Base-by-base conservation (phyloP, 2,113 vertebrate species). In the Gopherus flavomarginatus region DNA sequence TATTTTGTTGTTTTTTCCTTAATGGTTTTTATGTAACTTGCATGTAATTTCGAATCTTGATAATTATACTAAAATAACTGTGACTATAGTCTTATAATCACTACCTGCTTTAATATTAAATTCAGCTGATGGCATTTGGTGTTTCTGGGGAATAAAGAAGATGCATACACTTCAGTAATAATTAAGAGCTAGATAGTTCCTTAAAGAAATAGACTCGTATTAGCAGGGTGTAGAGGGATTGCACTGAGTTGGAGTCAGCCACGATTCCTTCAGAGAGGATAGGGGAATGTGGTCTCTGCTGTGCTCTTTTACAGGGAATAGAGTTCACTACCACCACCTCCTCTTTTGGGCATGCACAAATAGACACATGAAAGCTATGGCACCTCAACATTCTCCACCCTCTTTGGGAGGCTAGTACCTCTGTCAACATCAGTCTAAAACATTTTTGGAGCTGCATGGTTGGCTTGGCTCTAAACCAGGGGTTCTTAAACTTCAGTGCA, bases 101-200 rank as follows among this genome's bases (percentile, higher is more conserved):
- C 11, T 31, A 86, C 13, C 79, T 95, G 57, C 53, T 81, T 91
- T 84, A 44, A 90, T 90, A 62, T 12, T 90, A 44, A 17, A 86
- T 86, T 96, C 90, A 97, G 92, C 86, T 87, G 90, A 95, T 88
- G 94, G 53, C 57, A 85, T 93, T 96, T 96, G 57, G 87, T 12
- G 72, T 87, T 86, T 95, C 47, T 95, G 93, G 89, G 87, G 96
- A 93, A 93, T 85, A 27, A 52, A 59, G 86, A 93, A 75, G 49
- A 85, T 89, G 49, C 27, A 54, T 83, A 5, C 49, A 84, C 69
- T 72, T 97, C 94, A 94, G 81, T 86, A 49, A 83, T 87, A 81
- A 82, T 90, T 86, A 75, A 83, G 86, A 91, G n/a, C 24, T 94
- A 90, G 49, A 22, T 27, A 27, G 24, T 69, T 83, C 65, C n/a